Evolutionary conservation across 2,888 invertebrate genomes (phyloP), one percentile per base, ranked within the genome.

Genomic region (Dasysyrphus albostriatus): DNA sequence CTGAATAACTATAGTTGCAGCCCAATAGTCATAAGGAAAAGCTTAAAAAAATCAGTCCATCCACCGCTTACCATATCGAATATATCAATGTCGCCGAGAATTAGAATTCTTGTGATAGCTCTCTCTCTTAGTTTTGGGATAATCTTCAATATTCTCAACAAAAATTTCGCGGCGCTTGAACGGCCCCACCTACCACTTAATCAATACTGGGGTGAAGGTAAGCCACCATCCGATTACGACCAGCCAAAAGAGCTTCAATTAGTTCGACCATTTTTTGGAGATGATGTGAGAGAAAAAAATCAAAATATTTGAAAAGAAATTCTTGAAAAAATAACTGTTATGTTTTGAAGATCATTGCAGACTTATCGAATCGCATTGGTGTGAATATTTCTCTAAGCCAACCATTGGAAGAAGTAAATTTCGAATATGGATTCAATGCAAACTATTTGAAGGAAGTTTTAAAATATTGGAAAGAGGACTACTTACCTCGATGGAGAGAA

Each of bases 391-490:
- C 93, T 0, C 93, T 94, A 0, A 91, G 93, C 0, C 93, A 93
- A 14, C 95, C 97, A 0, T 90, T 96, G 32, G 95, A 96, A 90
- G 94, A 94, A 49, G 92, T 93, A 0, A 72, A 72, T 39, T 98
- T 97, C 92, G 94, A 95, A 87, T 98, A 98, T 90, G 98, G 98
- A 0, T 95, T 98, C 90, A 96, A 97, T 89, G 93, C 95, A 0
- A 93, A 95, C 32, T 95, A 95, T 83, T 92, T 98, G 0, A 93
- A 94, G 34, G 93, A 94, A 88, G 93, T 98, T 3, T 91, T 96
- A 0, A 94, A 95, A n/a, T 96, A 96, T 91, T 98, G 98, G 98
- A 94, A 94, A 34, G 95, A 95, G 47, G 94, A 95, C 61, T 98
- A 96, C 91, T 94, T 97, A 90, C 94, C 94, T 85, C 93, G 93